Conservation (phyloP, 1,140 invertebrate genomes). For the Phthorimaea operculella region DNA sequence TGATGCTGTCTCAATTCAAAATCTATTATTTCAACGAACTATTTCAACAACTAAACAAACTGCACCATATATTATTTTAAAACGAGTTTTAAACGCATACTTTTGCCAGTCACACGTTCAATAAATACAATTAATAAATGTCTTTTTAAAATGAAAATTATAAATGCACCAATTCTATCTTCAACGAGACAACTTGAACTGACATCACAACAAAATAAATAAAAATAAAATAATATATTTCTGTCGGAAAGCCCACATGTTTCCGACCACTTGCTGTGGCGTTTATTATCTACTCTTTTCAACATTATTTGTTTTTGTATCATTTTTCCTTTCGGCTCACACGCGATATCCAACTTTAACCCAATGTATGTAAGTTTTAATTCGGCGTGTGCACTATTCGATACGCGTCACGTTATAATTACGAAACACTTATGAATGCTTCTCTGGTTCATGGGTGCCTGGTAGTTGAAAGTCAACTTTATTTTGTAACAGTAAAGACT, state of each 20-base stretch:
- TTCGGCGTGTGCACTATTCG: background rate
- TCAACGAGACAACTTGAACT: no score
- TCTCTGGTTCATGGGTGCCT: constrained; percentile 26
- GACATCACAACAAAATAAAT: constrained; percentile 14
- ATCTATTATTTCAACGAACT: no score
- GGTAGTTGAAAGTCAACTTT: constrained; percentile 35
- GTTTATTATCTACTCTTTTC: constrained; percentile 25
- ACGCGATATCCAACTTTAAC: background rate
- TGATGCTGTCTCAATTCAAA: no score
- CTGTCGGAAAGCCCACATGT: constrained; percentile 30
- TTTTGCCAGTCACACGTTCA: no score
- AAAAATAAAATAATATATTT: constrained; percentile 34
- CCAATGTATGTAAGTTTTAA: background rate
- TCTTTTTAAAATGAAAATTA: no score
- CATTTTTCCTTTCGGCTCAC: background rate
- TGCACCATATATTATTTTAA: no score
- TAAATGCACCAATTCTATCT: no score
- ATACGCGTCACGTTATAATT: constrained; percentile 4
- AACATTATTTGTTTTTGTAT: constrained; percentile 8
- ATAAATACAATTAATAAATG: no score
- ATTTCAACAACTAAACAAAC: no score
- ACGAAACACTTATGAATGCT: constrained; percentile 16
- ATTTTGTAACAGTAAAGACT: constrained; percentile 14
- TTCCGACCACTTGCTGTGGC: constrained; percentile 34
- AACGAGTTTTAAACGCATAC: no score